Evolutionary conservation across 2,797 vertebrate species (phyloP).

Genomic region (Ispidina lecontei): DNA sequence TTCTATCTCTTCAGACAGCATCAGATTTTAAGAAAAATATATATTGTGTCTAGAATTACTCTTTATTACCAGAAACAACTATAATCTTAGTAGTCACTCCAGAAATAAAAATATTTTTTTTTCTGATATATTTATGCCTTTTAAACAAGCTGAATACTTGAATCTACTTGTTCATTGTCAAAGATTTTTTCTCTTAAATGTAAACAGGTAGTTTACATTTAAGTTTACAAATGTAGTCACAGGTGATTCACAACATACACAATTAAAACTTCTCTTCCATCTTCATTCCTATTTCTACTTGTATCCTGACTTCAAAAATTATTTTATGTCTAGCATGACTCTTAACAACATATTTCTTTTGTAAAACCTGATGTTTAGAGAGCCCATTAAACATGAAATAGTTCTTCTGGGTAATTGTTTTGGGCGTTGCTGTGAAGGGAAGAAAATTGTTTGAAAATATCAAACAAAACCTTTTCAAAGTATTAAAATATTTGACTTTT

Average conservation of each 20-base stretch:
- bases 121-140: not conserved
- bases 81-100: not conserved
- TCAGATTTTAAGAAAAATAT: not conserved
- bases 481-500: not conserved
- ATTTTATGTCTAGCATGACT: not conserved
- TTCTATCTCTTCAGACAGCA: not conserved
- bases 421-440: rapidly evolving
- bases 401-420: not conserved
- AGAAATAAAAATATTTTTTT: not conserved
- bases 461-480: not conserved
- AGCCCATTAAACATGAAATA: not conserved
- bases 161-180: not conserved
- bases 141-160: not conserved
- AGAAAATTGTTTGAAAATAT: not conserved
- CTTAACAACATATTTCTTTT: not conserved
- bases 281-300: not conserved
- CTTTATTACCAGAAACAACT: not conserved
- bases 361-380: not conserved
- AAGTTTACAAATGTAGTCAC: not conserved
- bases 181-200: not conserved
- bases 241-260: not conserved
- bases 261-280: not conserved
- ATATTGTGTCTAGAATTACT: not conserved
- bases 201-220: not conserved
- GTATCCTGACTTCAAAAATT: not conserved